A percentile compares a stretch with the other conserved stretches of the same genome.
These are phyloP conservation scores for Ormyrus rosae DNA, from an alignment of 2,888 invertebrate genomes.

Conservation along the genomic window DNA sequence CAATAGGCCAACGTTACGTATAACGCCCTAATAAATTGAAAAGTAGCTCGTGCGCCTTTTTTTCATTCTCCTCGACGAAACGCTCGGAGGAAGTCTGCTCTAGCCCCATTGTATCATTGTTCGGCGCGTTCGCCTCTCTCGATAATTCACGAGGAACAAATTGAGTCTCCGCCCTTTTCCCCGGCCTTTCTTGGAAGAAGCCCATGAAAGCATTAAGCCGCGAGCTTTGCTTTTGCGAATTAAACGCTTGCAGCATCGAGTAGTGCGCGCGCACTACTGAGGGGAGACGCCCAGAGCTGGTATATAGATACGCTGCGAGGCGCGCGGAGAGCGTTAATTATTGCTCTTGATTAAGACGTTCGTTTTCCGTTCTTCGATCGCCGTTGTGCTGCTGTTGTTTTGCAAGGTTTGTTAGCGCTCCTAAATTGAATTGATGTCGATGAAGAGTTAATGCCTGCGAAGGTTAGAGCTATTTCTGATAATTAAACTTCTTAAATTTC, in stretches of 20 bases:
- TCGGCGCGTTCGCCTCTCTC: conserved; percentile 26
- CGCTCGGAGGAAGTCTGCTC: neutral
- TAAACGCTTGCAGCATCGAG: no score
- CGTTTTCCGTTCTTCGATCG: neutral
- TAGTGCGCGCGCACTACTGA: no score
- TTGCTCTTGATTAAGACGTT: conserved; percentile 2
- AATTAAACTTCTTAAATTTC: no score
- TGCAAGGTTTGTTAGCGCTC: no score
- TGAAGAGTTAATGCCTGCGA: no score
- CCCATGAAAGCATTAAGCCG: conserved; percentile 12
- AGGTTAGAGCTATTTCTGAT: no score
- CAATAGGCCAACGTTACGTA: neutral
- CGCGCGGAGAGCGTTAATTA: conserved; percentile 4
- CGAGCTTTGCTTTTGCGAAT: neutral
- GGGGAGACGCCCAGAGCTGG: neutral
- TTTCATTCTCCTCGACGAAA: neutral
- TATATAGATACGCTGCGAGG: neutral
- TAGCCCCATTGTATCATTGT: conserved; percentile 45
- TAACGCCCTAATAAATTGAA: conserved; percentile 21
- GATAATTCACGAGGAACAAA: conserved; percentile 48
- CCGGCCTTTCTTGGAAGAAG: conserved; percentile 25
- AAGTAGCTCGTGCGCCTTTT: conserved; percentile 9
- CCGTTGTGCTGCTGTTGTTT: no score
- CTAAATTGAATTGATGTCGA: no score
- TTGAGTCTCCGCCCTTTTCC: conserved; percentile 23